Conservation (phyloP, 2,113 vertebrate genomes). For the Pungitius pungitius region DNA sequence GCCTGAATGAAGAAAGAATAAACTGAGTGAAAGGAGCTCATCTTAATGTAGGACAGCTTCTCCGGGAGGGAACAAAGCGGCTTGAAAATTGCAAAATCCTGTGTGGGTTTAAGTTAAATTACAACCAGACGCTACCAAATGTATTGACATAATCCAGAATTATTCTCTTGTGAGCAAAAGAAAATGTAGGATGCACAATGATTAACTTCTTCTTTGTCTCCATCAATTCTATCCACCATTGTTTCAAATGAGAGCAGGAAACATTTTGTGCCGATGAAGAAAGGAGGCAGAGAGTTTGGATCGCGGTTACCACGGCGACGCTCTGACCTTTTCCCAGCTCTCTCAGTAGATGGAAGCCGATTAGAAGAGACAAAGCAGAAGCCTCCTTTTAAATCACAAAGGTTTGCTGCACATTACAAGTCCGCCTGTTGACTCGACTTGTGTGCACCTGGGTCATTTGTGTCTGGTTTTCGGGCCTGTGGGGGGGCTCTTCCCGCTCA, state of each 20-base stretch:
- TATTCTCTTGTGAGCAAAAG: background rate
- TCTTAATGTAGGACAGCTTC: background rate
- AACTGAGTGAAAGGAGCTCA: background rate
- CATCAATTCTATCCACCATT: background rate
- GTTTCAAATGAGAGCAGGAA: constrained; percentile 28
- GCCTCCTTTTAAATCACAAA: constrained; percentile 6
- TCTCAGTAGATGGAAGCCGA: constrained; percentile 37
- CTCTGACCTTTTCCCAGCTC: constrained; percentile 55
- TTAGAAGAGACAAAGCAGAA: constrained; percentile 30
- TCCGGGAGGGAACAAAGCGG: background rate
- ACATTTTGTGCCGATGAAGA: constrained; percentile 15
- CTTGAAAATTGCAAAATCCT: too few relatives aligned
- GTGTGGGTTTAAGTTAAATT: background rate
- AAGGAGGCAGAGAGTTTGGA: constrained; percentile 21
- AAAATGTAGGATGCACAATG: background rate
- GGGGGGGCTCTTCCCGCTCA: background rate
- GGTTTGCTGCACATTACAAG: constrained; percentile 8
- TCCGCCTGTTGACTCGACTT: background rate
- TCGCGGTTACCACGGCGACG: constrained; percentile 55
- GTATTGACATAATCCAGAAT: background rate
- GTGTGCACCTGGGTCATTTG: background rate
- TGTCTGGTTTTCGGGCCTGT: background rate
- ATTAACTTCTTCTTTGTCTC: background rate
- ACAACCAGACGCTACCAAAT: background rate
- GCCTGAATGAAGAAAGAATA: background rate